A percentile compares a stretch with the other conserved stretches of the same genome.
Conservation (phyloP, 2,888 invertebrate species). For the Stictocephala bisonia region DNA sequence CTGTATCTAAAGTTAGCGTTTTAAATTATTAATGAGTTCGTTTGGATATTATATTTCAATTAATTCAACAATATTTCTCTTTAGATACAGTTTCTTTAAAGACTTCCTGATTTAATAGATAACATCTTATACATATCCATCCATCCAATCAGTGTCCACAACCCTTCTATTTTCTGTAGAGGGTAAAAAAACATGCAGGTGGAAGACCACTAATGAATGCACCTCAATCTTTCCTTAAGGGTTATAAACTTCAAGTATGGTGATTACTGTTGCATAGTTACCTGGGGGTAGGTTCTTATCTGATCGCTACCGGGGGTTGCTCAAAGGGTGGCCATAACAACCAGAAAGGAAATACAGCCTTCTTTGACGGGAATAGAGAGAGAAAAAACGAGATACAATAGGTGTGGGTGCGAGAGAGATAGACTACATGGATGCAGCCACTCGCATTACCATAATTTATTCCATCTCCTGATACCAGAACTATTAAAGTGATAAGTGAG, state of each 20-base stretch:
- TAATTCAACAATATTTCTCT: too few relatives aligned
- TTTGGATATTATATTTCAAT: too few relatives aligned
- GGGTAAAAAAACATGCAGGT: slow-evolving; percentile 16
- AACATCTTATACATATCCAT: too few relatives aligned
- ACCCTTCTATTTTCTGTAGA: too few relatives aligned
- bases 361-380: too few relatives aligned
- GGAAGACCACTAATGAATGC: slow-evolving; percentile 28
- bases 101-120: too few relatives aligned
- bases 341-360: too few relatives aligned
- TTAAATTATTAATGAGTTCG: too few relatives aligned
- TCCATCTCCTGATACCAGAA: neutral
- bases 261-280: slow-evolving; percentile 24
- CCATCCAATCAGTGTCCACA: too few relatives aligned
- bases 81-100: too few relatives aligned
- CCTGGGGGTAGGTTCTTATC: slow-evolving; percentile 12
- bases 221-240: neutral
- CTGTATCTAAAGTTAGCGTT: too few relatives aligned
- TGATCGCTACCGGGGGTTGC: slow-evolving; percentile 21
- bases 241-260: neutral
- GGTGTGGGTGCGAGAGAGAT: neutral
- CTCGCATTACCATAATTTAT: slow-evolving; percentile 21
- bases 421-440: neutral
- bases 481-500: slow-evolving; percentile 35
- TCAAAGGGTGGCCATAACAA: too few relatives aligned
- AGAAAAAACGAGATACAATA: neutral